Evolutionary conservation across 2,797 vertebrate species (phyloP), one percentile per base, ranked within the genome.

Genomic region (Lagorchestes hirsutus): DNA sequence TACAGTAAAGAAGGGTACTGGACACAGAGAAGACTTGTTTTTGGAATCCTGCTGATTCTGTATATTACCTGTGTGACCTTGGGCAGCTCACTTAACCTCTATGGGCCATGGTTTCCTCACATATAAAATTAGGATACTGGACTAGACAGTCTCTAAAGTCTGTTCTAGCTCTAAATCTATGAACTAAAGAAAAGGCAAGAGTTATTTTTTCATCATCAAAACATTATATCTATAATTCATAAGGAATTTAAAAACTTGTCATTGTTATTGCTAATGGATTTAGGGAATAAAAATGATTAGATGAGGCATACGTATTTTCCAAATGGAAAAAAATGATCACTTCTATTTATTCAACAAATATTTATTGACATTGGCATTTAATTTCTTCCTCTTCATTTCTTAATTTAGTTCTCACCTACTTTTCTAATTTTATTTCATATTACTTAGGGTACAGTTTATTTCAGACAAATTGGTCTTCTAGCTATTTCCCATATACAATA

Each of bases 241-340:
- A 94, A 93, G 40, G 97, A 97, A 96, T 97, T 97, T 98, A 95
- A 96, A 97, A 98, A 95, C 96, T 93, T 97, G 96, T 97, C 94
- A 97, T 55, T 90, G 55, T 87, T 93, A 90, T 29, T 52, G 54
- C 90, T 90, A 31, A 31, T 54, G 54, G 90, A 54, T 54, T 54
- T 3, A 95, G 96, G 93, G 95, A 97, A 97, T 11, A 92, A 55
- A 93, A 96, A 96, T 93, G 96, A 93, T 87, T 95, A 28, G 57
- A 67, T 96, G 5, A 94, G 93, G 96, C 95, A 93, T 54, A 95
- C 91, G 55, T 96, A 96, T 96, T 93, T 95, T 93, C 94, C 90
- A 87, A 96, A 93, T 95, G 91, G 13, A 92, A 91, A 96, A 95
- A 95, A 94, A 95, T 96, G 50, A 93, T 56, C 90, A 95, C n/a